Percentiles rank a stretch among this genome's conserved stretches.
Evolutionary conservation across 2,888 invertebrate species (phyloP).

Genomic region (Papilio gigon): DNA sequence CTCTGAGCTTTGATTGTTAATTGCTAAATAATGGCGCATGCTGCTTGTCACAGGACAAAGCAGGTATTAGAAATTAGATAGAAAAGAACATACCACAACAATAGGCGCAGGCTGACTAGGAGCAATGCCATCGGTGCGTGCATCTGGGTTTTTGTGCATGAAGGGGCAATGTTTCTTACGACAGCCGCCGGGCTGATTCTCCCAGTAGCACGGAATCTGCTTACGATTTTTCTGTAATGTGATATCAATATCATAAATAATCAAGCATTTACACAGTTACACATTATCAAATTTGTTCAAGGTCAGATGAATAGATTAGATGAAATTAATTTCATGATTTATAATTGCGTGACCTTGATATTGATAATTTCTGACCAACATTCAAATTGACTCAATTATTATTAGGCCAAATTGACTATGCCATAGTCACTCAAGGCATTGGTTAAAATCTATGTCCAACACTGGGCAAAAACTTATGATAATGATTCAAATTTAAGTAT

Average conservation of each 20-base stretch:
- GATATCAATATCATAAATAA: conserved; percentile 21
- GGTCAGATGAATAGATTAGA: conserved; percentile 11
- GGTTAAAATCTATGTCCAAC: too few species aligned
- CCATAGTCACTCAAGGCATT: too few species aligned
- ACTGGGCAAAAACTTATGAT: too few species aligned
- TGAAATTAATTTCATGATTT: neutral
- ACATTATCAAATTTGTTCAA: conserved; percentile 6
- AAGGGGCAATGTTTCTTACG: conserved; percentile 93
- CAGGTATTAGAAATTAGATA: neutral
- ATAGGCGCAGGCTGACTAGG: conserved; percentile 69
- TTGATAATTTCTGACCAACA: neutral
- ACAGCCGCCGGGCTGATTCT: conserved; percentile 92
- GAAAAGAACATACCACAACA: conserved; percentile 54
- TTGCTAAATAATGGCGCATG: too few species aligned
- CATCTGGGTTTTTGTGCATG: conserved; percentile 84
- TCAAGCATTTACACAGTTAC: conserved; percentile 5
- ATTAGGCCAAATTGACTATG: too few species aligned
- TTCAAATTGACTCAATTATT: too few species aligned
- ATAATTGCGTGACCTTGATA: neutral
- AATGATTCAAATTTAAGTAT: too few species aligned
- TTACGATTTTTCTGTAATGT: conserved; percentile 89
- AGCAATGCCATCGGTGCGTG: conserved; percentile 77
- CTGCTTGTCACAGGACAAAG: too few species aligned
- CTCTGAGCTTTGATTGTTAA: too few species aligned
- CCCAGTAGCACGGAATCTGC: conserved; percentile 93